phyloP scores from a whole-genome alignment of 2,113 vertebrate species.

The Polypterus bichir region DNA sequence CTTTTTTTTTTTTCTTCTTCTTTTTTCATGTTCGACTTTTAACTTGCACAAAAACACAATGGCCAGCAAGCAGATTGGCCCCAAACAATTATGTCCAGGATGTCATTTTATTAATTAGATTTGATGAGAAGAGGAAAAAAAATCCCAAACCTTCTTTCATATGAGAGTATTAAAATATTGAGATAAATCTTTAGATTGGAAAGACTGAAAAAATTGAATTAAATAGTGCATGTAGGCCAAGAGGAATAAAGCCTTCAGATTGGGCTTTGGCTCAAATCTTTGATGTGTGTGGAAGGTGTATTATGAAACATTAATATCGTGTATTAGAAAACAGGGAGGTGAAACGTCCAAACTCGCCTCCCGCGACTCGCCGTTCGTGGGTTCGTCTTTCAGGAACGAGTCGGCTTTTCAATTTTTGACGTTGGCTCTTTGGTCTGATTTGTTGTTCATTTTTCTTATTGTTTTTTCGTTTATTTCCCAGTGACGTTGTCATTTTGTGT shows the following conservation, averaged over 20 bases:
- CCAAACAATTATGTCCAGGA: slow-evolving; percentile 26
- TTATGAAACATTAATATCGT: neutral
- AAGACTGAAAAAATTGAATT: slow-evolving; percentile 48
- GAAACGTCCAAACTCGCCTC: no score
- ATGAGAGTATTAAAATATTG: slow-evolving; percentile 43
- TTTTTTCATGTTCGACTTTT: slow-evolving; percentile 20
- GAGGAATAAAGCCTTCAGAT: slow-evolving; percentile 4
- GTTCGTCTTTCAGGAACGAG: no score
- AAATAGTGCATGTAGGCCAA: slow-evolving; percentile 7
- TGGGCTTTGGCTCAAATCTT: neutral
- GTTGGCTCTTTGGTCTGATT: no score
- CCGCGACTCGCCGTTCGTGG: no score
- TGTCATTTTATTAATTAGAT: slow-evolving; percentile 42
- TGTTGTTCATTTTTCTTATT: no score
- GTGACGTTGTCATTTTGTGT: no score
- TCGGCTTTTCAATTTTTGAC: no score
- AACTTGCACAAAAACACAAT: neutral
- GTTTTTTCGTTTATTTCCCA: no score
- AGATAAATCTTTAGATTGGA: slow-evolving; percentile 47
- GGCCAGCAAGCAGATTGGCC: slow-evolving; percentile 16
- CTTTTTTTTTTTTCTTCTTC: slow-evolving; percentile 24
- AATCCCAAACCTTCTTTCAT: slow-evolving; percentile 28
- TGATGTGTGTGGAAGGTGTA: neutral
- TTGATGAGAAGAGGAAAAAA: slow-evolving; percentile 34
- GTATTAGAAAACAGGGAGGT: no score